These are phyloP conservation scores for Halisarca cf. caerulea DNA, from an alignment of 37 sponge, comb jelly and placozoan genomes.

Conservation along the genomic window DNA sequence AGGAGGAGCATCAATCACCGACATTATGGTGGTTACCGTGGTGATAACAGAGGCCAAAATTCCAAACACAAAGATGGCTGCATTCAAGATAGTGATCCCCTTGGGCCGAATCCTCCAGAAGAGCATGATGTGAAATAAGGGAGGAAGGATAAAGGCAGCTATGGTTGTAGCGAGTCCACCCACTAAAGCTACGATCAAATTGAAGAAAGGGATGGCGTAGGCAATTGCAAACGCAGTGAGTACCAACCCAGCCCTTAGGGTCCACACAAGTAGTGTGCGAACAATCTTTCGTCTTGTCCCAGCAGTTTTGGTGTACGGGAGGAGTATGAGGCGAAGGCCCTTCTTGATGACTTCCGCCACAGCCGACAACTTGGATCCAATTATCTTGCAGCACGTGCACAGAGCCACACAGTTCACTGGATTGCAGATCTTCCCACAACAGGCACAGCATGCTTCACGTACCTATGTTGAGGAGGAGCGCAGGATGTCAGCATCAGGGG, in stretches of 20 bases:
- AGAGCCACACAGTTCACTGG: no score
- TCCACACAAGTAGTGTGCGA: constrained; percentile 29
- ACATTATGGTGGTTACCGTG: constrained; percentile 38
- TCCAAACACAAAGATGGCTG: constrained; percentile 50
- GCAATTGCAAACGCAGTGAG: constrained; percentile 70
- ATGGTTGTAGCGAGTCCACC: constrained; percentile 78
- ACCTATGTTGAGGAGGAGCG: no score
- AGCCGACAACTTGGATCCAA: no score
- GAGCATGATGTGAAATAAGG: constrained; percentile 72
- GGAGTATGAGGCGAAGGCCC: neutral
- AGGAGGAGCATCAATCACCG: neutral
- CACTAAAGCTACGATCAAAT: constrained; percentile 72
- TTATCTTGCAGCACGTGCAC: no score
- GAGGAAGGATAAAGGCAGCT: constrained; percentile 79
- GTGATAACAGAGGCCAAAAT: constrained; percentile 51
- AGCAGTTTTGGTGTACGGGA: neutral
- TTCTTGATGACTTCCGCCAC: neutral
- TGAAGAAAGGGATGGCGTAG: constrained; percentile 71
- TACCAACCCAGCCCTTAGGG: constrained; percentile 56
- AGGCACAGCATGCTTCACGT: no score
- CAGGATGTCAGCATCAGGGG: no score
- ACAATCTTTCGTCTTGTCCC: neutral
- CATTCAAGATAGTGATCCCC: constrained; percentile 45
- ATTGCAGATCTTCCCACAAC: no score
- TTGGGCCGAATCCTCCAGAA: constrained; percentile 38